Evolutionary conservation across 2,888 invertebrate species (phyloP).

Genomic region (Nebria brevicollis): DNA sequence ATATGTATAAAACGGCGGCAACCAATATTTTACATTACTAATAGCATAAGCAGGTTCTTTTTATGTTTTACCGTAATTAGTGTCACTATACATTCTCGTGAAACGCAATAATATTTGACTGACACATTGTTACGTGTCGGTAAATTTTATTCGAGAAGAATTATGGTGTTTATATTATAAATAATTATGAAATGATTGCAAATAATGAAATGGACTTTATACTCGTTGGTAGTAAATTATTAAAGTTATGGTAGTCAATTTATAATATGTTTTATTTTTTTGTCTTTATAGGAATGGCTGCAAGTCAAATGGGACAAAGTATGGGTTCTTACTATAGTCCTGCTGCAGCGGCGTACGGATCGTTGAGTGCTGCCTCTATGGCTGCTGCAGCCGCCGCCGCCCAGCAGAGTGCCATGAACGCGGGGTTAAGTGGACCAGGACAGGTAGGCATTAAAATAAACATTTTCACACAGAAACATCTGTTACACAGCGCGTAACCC

Average conservation of each 20-base stretch:
- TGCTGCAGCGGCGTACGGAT: slow-evolving; percentile 78
- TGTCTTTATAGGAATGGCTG: slow-evolving; percentile 72
- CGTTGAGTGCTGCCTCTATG: slow-evolving; percentile 77
- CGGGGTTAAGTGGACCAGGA: slow-evolving; percentile 73
- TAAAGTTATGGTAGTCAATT: neutral
- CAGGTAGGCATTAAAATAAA: slow-evolving; percentile 66
- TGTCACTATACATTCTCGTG: neutral
- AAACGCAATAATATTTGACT: neutral
- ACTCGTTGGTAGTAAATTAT: neutral
- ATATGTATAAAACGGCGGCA: neutral
- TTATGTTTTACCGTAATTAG: neutral
- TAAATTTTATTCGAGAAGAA: neutral
- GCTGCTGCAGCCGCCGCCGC: slow-evolving; percentile 79
- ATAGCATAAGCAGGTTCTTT: neutral
- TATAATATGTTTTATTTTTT: slow-evolving; percentile 8
- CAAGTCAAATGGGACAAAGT: slow-evolving; percentile 73
- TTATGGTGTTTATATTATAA: neutral
- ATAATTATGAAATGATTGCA: slow-evolving; percentile 1
- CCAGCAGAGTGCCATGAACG: slow-evolving; percentile 77
- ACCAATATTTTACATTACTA: neutral
- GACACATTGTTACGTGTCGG: neutral
- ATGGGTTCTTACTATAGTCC: slow-evolving; percentile 76
- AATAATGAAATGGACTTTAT: neutral
- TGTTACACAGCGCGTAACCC: too few relatives aligned
- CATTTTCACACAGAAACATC: neutral